Evolutionary conservation across 1,140 invertebrate species (phyloP), one percentile per base, ranked within the genome.

Genomic region (Meloidogyne floridensis): DNA sequence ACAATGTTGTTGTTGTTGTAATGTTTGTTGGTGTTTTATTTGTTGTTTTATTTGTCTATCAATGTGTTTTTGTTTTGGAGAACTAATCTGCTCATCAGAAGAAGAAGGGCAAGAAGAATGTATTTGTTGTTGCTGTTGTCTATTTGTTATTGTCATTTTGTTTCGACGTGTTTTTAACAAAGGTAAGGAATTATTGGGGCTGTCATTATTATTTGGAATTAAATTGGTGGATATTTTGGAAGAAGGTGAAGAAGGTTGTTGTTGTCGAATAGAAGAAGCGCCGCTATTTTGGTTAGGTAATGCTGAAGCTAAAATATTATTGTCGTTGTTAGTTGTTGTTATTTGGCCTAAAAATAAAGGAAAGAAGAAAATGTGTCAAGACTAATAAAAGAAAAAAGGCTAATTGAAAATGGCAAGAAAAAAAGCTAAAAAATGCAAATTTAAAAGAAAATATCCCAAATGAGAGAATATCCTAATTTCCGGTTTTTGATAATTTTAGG

Each of bases 1-100:
- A 3, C 56, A n/a, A 81, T 79, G 77, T 72, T 20, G 70, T 82
- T 79, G 77, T 72, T 20, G 70, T 20, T 53, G 56, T 20, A 65
- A 20, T 10, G 59, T 43, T 18, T 82, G 81, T 42, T n/a, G 51
- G 47, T 54, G 32, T 10, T 13, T 72, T 15, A 81, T 2, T 73
- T 81, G 81, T 20, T 82, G 80, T 53, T 18, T 71, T 15, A 81
- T 2, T 73, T 81, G 81, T 13, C 82, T 72, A 32, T 18, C 53
- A 56, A 15, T 20, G n/a, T 18, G 20, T 18, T 51, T 85, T 69
- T 69, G 59, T 72, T 72, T 79, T n/a, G 65, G 59, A 4, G 77
- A 71, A 43, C 77, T 79, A 3, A 79, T 11, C n/a, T 85, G 86
- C 47, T 85, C 84, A 20, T 85, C 84, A 20, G 86, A 87, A 6